These are phyloP conservation scores for Physocephala rufipes DNA, from an alignment of 2,888 invertebrate species.

Conservation along the genomic window DNA sequence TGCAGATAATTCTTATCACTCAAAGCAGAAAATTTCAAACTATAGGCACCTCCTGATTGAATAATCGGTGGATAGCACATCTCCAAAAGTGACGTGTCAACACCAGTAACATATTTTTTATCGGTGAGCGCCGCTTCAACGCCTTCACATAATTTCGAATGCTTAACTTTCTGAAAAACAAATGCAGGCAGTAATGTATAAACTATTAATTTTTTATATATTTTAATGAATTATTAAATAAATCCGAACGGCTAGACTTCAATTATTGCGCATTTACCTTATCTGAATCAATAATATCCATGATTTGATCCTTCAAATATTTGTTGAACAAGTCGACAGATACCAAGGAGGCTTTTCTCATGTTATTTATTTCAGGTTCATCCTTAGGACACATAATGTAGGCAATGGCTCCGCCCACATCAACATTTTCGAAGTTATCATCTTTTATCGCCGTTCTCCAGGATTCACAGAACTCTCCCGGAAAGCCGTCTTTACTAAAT, in stretches of 20 bases:
- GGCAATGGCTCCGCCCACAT: conserved; percentile 86
- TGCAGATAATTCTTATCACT: conserved; percentile 94
- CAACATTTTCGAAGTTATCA: conserved; percentile 84
- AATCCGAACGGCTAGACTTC: conserved; percentile 12
- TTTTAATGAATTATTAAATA: conserved; percentile 14
- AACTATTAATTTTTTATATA: too few species aligned
- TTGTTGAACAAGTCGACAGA: conserved; percentile 96
- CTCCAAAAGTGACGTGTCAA: conserved; percentile 89
- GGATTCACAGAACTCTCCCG: conserved; percentile 90
- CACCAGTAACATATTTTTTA: conserved; percentile 92
- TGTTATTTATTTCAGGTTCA: conserved; percentile 86
- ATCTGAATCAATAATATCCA: conserved; percentile 98
- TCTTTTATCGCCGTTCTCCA: conserved; percentile 85
- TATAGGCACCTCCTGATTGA: conserved; percentile 98
- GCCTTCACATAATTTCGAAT: conserved; percentile 92
- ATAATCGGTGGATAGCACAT: conserved; percentile 99
- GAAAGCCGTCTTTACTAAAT: conserved; percentile 92
- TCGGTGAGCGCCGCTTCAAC: conserved; percentile 93
- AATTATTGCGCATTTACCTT: conserved; percentile 69
- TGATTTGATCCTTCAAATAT: conserved; percentile 95
- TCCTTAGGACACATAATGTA: conserved; percentile 94
- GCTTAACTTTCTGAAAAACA: conserved; percentile 87
- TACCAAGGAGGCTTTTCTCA: conserved; percentile 92
- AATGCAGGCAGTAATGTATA: too few species aligned
- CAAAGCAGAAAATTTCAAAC: conserved; percentile 93